These are phyloP conservation scores for Carduelis carduelis DNA, from an alignment of 2,797 vertebrate genomes.

Conservation along the genomic window DNA sequence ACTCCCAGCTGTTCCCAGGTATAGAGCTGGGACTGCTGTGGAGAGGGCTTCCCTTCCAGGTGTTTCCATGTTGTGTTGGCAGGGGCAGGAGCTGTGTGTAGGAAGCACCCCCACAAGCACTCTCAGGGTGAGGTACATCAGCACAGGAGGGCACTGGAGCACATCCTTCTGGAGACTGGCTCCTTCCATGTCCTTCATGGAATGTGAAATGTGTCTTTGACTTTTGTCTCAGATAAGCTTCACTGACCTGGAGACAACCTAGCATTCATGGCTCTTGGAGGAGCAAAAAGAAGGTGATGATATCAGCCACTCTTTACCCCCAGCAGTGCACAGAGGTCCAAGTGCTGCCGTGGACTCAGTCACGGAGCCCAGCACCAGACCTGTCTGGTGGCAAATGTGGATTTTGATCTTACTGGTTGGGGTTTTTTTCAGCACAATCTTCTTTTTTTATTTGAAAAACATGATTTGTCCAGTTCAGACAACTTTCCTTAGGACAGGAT, in stretches of 20 bases:
- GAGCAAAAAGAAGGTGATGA: not conserved
- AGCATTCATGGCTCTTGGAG: not conserved
- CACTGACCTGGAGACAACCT: not conserved
- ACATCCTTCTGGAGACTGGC: not conserved
- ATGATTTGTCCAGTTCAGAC: not conserved
- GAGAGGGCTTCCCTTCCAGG: not conserved
- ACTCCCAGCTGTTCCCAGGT: not conserved
- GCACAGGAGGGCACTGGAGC: not conserved
- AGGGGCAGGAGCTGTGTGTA: not conserved
- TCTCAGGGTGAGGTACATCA: not conserved
- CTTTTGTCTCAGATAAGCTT: not conserved
- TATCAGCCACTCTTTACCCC: not conserved
- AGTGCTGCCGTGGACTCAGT: not conserved
- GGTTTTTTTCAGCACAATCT: not conserved
- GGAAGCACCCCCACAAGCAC: not conserved
- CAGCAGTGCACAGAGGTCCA: not conserved
- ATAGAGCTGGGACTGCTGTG: not conserved
- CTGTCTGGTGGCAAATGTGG: not conserved
- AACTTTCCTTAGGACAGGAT: not conserved
- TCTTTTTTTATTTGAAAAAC: not conserved
- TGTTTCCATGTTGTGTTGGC: not conserved
- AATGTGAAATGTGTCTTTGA: not conserved
- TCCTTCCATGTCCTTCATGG: not conserved
- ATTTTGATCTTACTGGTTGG: not conserved
- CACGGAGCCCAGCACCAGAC: accelerated